These are phyloP conservation scores for Erannis defoliaria DNA, from an alignment of 2,888 invertebrate genomes.

Conservation along the genomic window DNA sequence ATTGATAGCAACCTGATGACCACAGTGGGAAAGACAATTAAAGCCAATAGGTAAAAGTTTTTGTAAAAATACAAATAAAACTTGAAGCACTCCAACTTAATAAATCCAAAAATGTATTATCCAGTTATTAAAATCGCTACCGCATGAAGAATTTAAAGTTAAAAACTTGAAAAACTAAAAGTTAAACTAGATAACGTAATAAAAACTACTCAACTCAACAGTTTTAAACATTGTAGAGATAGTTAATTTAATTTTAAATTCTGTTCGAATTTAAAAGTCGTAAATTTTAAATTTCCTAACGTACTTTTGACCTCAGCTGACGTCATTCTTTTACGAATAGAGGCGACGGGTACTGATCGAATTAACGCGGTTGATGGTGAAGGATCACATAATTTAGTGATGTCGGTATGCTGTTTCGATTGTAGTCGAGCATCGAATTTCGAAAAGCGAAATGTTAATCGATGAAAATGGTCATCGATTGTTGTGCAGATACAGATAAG, in stretches of 20 bases:
- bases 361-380: conserved; percentile 75
- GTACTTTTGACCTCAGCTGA: conserved; percentile 67
- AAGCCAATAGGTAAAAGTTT: too few species aligned
- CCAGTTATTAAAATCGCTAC: conserved; percentile 32
- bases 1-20: too few species aligned
- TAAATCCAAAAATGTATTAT: neutral
- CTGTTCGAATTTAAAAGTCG: conserved; percentile 69
- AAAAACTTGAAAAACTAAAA: conserved; percentile 19
- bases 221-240: conserved; percentile 42
- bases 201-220: conserved; percentile 36
- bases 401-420: neutral
- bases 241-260: conserved; percentile 69
- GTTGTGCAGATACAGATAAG: too few species aligned
- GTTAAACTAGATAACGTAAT: conserved; percentile 33
- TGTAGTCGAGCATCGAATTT: neutral
- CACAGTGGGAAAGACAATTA: too few species aligned
- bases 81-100: neutral
- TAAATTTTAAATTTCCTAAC: conserved; percentile 77
- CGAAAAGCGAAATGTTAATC: conserved; percentile 7
- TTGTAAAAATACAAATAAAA: too few species aligned
- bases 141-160: conserved; percentile 28
- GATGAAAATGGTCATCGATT: too few species aligned
- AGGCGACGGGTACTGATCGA: conserved; percentile 70
- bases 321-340: conserved; percentile 60
- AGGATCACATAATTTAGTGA: conserved; percentile 62